Base-by-base conservation (phyloP, 30 jellyfish, hydroid and myxozoan species). In the Turritopsis rubra region DNA sequence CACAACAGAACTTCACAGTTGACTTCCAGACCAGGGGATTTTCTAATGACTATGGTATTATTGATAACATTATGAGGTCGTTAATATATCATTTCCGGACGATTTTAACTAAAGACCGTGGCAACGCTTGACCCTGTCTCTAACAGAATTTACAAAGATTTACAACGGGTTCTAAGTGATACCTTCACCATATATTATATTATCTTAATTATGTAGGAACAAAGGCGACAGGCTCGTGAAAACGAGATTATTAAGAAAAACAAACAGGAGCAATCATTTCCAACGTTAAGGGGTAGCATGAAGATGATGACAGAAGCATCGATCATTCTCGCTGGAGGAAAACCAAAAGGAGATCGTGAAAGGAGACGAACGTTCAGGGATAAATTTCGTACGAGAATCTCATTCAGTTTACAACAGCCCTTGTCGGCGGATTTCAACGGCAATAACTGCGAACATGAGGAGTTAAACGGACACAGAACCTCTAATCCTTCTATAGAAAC, bases 191-290 rank as follows among this genome's bases (percentile, higher is more conserved):
- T 41, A 41, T 41, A 3, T 41, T 41, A 41, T 41, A 41, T 41
- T 13, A 41, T 41, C n/a, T n/a, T n/a, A n/a, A n/a, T n/a, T n/a
- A 19, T 53, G 53, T 28, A 82, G 88, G 88, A 82, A 29, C 87
- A 71, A 65, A n/a, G 68, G 52, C 84, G 88, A 7, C 88, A 71
- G 18, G 88, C 88, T 8, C 54, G 88, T 23, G 88, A 82, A 71
- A 71, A 66, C 21, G 88, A 82, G 29, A 71, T 82, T 16, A 25
- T 71, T 24, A 82, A 71, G 60, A 23, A 71, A 18, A 65, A 68
- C 9, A 82, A 66, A 71, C 53, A 23, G 21, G 75, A 65, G 24
- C 66, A 82, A 71, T 28, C 75, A 28, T 26, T 82, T 28, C 23
- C 85, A 29, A 52, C 82, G 19, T 65, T 82, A 73, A 29, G 75